Conservation (phyloP, 2,888 invertebrate genomes). For the Caenorhabditis auriculariae region DNA sequence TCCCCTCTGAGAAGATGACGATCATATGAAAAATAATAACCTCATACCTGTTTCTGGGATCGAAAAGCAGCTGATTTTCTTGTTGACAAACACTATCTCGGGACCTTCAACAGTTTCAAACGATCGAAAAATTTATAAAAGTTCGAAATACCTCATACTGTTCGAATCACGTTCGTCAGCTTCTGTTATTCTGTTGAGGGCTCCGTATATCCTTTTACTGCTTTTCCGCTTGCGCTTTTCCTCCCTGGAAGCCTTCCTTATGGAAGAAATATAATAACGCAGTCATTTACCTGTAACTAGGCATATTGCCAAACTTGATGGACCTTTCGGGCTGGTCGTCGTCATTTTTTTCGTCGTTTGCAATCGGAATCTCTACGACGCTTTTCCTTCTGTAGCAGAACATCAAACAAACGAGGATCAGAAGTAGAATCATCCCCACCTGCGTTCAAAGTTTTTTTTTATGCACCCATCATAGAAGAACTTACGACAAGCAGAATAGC, state of each 20-base stretch:
- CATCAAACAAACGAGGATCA: slow-evolving; percentile 65
- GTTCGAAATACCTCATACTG: slow-evolving; percentile 33
- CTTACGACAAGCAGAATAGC: slow-evolving; percentile 64
- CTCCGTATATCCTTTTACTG: slow-evolving; percentile 58
- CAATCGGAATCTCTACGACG: slow-evolving; percentile 37
- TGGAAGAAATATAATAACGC: slow-evolving; percentile 9
- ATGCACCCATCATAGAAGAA: no score
- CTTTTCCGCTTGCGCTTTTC: slow-evolving; percentile 59
- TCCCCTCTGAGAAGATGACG: no score
- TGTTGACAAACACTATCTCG: no score
- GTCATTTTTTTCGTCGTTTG: slow-evolving; percentile 29
- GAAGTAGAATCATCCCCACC: slow-evolving; percentile 64
- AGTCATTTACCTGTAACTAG: slow-evolving; percentile 63
- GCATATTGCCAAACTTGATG: slow-evolving; percentile 66
- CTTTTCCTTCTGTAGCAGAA: slow-evolving; percentile 64
- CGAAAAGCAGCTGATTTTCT: slow-evolving; percentile 43
- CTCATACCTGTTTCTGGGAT: slow-evolving; percentile 3
- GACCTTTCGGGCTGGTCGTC: slow-evolving; percentile 33
- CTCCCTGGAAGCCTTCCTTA: slow-evolving; percentile 33
- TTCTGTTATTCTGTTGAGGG: slow-evolving; percentile 60
- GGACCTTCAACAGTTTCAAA: no score
- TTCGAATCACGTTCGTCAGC: slow-evolving; percentile 51
- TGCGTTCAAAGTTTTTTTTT: not conserved
- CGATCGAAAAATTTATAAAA: no score
- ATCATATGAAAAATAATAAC: no score